phyloP scores from a whole-genome alignment of 2,113 vertebrate genomes.

The Epinephelus cyanopodus region DNA sequence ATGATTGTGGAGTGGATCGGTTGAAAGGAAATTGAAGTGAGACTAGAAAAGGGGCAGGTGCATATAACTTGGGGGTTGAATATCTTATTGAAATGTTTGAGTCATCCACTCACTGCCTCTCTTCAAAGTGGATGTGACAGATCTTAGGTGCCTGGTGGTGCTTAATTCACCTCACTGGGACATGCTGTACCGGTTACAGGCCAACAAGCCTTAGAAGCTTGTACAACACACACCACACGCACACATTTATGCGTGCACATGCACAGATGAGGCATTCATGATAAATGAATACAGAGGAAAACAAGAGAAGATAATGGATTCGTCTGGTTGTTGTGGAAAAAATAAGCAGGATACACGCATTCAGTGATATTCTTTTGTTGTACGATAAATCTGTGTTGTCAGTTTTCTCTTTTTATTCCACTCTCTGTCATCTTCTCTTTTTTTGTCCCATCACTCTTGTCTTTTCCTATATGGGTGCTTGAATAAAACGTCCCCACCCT shows the following conservation, averaged over 20 bases:
- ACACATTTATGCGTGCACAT: constrained; percentile 31
- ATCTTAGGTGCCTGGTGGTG: constrained; percentile 58
- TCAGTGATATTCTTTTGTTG: background rate
- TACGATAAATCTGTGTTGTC: background rate
- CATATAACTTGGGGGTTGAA: background rate
- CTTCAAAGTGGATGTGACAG: constrained; percentile 42
- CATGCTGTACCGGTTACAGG: constrained; percentile 38
- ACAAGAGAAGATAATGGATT: constrained; percentile 19
- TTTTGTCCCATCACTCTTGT: background rate
- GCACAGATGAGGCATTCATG: constrained; percentile 35
- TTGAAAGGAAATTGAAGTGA: constrained; percentile 15
- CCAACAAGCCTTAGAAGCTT: constrained; percentile 20
- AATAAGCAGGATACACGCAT: background rate
- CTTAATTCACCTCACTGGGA: constrained; percentile 45
- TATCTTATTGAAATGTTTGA: constrained; percentile 13
- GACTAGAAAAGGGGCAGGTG: background rate
- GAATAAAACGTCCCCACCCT: background rate
- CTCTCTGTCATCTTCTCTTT: background rate
- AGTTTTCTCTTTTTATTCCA: background rate
- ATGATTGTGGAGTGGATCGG: constrained; percentile 1
- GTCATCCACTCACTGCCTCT: background rate
- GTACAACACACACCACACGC: constrained; percentile 21
- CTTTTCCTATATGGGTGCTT: constrained; percentile 6
- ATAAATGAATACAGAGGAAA: constrained; percentile 40
- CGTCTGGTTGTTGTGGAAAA: constrained; percentile 4